A percentile compares a stretch with the other conserved stretches of the same genome.
phyloP scores from a whole-genome alignment of 2,113 vertebrate species.

The Eudorcas thomsonii region DNA sequence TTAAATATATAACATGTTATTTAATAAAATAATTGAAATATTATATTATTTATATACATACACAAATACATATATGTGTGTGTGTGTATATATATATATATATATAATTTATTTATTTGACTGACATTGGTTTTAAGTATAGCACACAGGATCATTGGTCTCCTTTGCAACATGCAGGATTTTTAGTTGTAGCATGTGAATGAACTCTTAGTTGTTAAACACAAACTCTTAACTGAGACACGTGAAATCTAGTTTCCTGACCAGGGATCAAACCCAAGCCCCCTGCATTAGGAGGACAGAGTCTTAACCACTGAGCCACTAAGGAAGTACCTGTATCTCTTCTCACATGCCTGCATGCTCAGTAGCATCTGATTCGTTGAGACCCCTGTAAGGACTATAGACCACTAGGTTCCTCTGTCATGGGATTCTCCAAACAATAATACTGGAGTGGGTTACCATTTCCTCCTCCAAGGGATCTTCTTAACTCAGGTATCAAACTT shows the following conservation, averaged over 20 bases:
- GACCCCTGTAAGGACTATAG: not conserved
- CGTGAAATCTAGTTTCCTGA: not conserved
- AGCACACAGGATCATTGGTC: not conserved
- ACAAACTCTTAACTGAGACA: not conserved
- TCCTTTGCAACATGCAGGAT: not conserved
- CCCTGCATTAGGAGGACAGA: not conserved
- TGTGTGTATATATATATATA: fast-evolving
- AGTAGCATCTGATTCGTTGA: not conserved
- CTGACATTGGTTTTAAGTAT: not conserved
- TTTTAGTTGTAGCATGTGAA: not conserved
- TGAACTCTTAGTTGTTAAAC: not conserved
- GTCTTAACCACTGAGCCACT: not conserved
- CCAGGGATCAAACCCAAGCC: not conserved
- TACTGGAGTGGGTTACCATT: not conserved
- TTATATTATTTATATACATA: not conserved
- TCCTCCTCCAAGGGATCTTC: not conserved
- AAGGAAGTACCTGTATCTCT: not conserved
- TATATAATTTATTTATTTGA: not conserved
- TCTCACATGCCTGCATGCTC: not conserved
- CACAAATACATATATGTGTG: not conserved
- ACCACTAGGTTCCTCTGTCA: not conserved
- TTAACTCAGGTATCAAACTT: not conserved
- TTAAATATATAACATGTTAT: not conserved
- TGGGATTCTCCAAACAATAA: not conserved
- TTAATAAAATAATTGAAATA: not conserved